Conservation (phyloP, 2,888 invertebrate genomes). For the Caenorhabditis sp. region DNA sequence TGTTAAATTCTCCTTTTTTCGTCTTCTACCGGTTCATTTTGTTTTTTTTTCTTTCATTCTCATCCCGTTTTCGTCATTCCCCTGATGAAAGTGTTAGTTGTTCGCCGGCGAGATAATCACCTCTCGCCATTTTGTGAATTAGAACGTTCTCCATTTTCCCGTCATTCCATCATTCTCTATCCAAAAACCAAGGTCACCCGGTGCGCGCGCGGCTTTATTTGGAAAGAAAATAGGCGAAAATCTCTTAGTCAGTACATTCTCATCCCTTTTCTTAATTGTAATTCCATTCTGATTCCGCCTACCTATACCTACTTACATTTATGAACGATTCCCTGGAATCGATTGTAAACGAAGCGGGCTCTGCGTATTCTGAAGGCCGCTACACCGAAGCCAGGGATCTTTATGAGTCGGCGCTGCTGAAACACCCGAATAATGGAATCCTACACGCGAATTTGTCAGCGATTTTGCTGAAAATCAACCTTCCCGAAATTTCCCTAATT, state of each 20-base stretch:
- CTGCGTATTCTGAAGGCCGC: constrained; percentile 67
- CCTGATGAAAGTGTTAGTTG: constrained; percentile 23
- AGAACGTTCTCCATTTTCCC: neutral
- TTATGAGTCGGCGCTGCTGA: constrained; percentile 56
- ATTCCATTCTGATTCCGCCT: neutral
- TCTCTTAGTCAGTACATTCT: constrained; percentile 36
- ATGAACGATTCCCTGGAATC: constrained; percentile 50
- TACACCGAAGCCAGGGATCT: constrained; percentile 54
- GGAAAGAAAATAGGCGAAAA: constrained; percentile 5
- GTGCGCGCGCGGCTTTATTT: constrained; percentile 1
- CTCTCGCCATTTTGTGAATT: constrained; percentile 8
- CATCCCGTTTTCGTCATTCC: constrained; percentile 6
- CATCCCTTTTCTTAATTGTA: neutral
- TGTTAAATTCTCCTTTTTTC: constrained; percentile 18
- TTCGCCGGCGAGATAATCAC: neutral
- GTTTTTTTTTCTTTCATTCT: neutral
- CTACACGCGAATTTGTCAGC: constrained; percentile 69
- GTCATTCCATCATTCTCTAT: neutral
- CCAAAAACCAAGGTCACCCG: constrained; percentile 6
- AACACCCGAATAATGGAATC: constrained; percentile 65
- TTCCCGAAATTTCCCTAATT: constrained; percentile 37
- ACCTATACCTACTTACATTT: too few species aligned
- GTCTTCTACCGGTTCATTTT: constrained; percentile 11
- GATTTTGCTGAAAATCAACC: constrained; percentile 59
- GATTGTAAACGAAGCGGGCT: constrained; percentile 62